Evolutionary conservation across 2,888 invertebrate species (phyloP).

Genomic region (Anarsia innoxiella): DNA sequence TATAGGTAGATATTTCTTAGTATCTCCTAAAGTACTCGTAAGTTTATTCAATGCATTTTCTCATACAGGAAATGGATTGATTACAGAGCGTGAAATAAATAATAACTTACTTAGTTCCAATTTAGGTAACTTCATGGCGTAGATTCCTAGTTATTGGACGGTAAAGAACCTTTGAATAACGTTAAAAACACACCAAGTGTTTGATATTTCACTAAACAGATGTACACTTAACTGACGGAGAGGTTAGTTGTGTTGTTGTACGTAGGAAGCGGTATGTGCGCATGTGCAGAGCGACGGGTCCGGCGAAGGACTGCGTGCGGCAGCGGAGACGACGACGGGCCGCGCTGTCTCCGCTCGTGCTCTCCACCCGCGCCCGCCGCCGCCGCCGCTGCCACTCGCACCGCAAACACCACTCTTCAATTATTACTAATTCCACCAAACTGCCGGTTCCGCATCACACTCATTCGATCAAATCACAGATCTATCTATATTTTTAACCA

Average conservation of each 20-base stretch:
- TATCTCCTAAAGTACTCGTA: no score
- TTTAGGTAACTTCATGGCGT: slow-evolving; percentile 52
- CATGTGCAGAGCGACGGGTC: slow-evolving; percentile 38
- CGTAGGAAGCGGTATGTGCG: slow-evolving; percentile 25
- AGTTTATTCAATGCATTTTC: no score
- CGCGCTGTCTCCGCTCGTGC: not conserved
- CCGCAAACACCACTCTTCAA: no score
- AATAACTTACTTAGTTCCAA: slow-evolving; percentile 51
- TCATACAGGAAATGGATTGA: no score
- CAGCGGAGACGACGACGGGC: slow-evolving; percentile 3
- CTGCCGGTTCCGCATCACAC: slow-evolving; percentile 25
- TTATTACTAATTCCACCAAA: slow-evolving; percentile 26
- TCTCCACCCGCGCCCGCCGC: not conserved
- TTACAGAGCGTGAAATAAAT: no score
- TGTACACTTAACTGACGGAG: not conserved
- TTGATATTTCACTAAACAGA: not conserved
- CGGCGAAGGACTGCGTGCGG: slow-evolving; percentile 40
- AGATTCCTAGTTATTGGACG: no score
- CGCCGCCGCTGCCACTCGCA: not conserved
- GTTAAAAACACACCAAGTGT: no score
- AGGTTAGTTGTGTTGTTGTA: slow-evolving; percentile 28
- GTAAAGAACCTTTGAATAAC: no score
- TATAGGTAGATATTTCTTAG: no score
- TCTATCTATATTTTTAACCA: slow-evolving; percentile 19
- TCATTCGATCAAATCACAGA: slow-evolving; percentile 22